phyloP scores from a whole-genome alignment of 2,113 vertebrate genomes.

The Gymnobelideus leadbeateri region DNA sequence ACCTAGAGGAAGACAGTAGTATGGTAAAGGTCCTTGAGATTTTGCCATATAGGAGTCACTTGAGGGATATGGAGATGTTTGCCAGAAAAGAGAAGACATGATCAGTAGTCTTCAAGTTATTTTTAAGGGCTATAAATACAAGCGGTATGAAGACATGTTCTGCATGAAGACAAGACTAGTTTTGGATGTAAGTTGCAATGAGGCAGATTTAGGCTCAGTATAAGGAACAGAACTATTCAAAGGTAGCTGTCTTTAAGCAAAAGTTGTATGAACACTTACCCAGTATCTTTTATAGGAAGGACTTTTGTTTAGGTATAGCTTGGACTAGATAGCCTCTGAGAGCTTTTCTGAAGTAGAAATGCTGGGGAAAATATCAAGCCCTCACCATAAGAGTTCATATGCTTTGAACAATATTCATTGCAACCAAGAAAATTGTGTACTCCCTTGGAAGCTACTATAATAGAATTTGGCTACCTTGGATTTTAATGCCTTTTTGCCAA shows the following conservation, averaged over 20 bases:
- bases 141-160: background rate
- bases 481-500: conserved; percentile 18
- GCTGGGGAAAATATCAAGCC: background rate
- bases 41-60: background rate
- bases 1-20: background rate
- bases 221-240: background rate
- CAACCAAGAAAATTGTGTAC: background rate
- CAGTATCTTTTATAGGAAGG: background rate
- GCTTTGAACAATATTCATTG: background rate
- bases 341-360: background rate
- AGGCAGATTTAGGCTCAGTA: background rate
- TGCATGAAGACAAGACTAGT: background rate
- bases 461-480: background rate
- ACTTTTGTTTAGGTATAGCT: background rate
- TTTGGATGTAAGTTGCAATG: background rate
- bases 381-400: background rate
- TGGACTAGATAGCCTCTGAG: background rate
- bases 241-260: background rate
- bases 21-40: background rate
- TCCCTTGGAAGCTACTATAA: background rate
- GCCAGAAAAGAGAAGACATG: background rate
- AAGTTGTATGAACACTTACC: background rate
- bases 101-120: background rate
- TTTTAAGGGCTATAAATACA: background rate
- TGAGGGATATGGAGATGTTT: background rate